These are phyloP conservation scores for Lypha dubia DNA, from an alignment of 2,888 invertebrate species.

Conservation along the genomic window DNA sequence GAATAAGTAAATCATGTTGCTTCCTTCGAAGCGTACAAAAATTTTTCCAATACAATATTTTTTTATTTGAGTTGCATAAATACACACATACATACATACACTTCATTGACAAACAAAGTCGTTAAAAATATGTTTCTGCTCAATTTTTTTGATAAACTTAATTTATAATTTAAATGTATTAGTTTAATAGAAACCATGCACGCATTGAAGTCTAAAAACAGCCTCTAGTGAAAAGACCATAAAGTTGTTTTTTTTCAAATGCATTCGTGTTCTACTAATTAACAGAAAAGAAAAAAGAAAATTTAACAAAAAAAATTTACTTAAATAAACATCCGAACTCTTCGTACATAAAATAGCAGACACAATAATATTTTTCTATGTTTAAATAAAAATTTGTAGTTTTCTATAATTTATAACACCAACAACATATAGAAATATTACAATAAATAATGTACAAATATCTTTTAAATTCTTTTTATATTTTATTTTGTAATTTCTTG, in stretches of 20 bases:
- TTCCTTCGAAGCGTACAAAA: too few relatives aligned
- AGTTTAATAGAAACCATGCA: too few relatives aligned
- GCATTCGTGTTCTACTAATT: slow-evolving; percentile 47
- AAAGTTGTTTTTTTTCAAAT: slow-evolving; percentile 13
- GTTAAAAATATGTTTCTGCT: too few relatives aligned
- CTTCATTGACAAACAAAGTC: too few relatives aligned
- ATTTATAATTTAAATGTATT: too few relatives aligned
- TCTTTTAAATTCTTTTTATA: background rate
- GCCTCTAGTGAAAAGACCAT: background rate
- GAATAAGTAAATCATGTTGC: too few relatives aligned
- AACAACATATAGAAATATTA: slow-evolving; percentile 1
- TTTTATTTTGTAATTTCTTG: background rate
- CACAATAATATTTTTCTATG: background rate
- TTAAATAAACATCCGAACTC: slow-evolving; percentile 10
- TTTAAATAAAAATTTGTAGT: slow-evolving; percentile 16
- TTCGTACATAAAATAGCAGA: background rate
- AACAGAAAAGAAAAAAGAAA: slow-evolving; percentile 5
- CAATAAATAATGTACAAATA: slow-evolving; percentile 26
- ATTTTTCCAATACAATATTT: too few relatives aligned
- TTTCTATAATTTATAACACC: slow-evolving; percentile 28
- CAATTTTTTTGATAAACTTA: too few relatives aligned
- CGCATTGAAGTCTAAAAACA: background rate
- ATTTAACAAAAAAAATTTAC: slow-evolving; percentile 6
- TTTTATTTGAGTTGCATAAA: too few relatives aligned
- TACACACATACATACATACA: too few relatives aligned